Conservation (phyloP, 37 sponge, comb jelly and placozoan species). For the Aphrocallistes beatrix region DNA sequence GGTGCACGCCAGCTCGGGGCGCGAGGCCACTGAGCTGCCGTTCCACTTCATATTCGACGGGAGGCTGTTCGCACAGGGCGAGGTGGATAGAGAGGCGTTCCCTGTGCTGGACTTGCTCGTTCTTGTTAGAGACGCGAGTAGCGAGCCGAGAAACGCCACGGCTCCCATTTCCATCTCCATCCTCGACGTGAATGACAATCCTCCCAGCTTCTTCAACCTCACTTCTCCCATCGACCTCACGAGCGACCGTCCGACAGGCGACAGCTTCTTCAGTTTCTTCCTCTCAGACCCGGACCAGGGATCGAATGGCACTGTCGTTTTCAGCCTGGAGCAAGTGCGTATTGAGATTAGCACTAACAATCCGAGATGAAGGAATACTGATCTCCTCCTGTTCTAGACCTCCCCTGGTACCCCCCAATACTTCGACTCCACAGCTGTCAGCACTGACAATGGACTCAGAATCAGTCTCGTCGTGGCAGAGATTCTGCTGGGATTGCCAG, state of each 20-base stretch:
- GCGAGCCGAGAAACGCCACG: not conserved
- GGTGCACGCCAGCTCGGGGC: not conserved
- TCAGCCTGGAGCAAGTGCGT: not conserved
- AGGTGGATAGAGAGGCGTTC: not conserved
- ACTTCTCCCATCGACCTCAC: not conserved
- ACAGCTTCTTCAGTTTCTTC: not conserved
- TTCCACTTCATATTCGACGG: conserved; percentile 14
- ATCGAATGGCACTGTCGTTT: not conserved
- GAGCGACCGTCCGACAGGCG: not conserved
- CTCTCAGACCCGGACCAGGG: not conserved
- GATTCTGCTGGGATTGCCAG: not conserved
- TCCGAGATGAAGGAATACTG: too few species aligned
- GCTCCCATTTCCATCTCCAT: not conserved
- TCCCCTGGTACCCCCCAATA: not conserved
- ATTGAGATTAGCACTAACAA: too few species aligned
- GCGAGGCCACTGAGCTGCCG: not conserved
- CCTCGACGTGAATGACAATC: conserved; percentile 1
- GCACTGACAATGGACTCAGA: not conserved
- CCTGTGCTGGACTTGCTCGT: not conserved
- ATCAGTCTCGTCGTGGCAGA: not conserved
- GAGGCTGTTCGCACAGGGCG: not conserved
- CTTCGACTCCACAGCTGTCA: not conserved
- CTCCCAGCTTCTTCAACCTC: not conserved
- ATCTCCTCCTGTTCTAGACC: too few species aligned
- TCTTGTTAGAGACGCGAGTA: not conserved